These are phyloP conservation scores for Drosophila triauraria DNA, from an alignment of 1,140 invertebrate genomes.

Conservation along the genomic window DNA sequence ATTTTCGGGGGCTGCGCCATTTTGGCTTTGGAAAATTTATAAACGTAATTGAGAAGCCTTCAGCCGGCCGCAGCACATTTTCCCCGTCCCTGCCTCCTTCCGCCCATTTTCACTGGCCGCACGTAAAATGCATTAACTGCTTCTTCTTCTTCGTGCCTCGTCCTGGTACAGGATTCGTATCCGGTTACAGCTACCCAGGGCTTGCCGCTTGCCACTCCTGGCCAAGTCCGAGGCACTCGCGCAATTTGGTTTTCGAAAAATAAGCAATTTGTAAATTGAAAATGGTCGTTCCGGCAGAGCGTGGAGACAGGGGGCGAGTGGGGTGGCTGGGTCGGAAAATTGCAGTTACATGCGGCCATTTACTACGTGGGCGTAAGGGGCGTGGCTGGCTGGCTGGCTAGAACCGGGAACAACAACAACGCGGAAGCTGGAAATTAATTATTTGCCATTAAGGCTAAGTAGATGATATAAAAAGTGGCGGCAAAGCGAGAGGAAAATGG, in stretches of 20 bases:
- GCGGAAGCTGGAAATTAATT: constrained; percentile 84
- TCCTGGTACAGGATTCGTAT: constrained; percentile 40
- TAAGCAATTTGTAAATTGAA: constrained; percentile 84
- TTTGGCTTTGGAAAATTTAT: constrained; percentile 77
- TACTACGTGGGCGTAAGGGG: constrained; percentile 42
- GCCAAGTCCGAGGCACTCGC: constrained; percentile 76
- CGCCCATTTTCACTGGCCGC: constrained; percentile 57
- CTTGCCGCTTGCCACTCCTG: constrained; percentile 24
- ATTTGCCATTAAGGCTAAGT: constrained; percentile 85
- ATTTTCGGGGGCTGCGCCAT: constrained; percentile 69
- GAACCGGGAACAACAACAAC: constrained; percentile 33
- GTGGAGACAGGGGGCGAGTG: neutral
- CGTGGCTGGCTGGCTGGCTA: constrained; percentile 36
- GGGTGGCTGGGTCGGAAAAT: constrained; percentile 30
- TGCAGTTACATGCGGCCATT: constrained; percentile 57
- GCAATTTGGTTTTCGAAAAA: constrained; percentile 82
- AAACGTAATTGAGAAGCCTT: constrained; percentile 75
- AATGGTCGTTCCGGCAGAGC: constrained; percentile 59
- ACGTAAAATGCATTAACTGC: constrained; percentile 84
- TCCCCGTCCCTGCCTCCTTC: constrained; percentile 1
- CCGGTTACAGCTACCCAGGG: constrained; percentile 40
- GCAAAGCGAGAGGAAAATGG: constrained; percentile 36
- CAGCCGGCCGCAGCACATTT: constrained; percentile 23
- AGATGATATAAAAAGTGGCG: constrained; percentile 82
- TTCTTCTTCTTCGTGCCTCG: constrained; percentile 30